Base-by-base conservation (phyloP, 2,113 vertebrate genomes). In the Rhabdornis inornatus region DNA sequence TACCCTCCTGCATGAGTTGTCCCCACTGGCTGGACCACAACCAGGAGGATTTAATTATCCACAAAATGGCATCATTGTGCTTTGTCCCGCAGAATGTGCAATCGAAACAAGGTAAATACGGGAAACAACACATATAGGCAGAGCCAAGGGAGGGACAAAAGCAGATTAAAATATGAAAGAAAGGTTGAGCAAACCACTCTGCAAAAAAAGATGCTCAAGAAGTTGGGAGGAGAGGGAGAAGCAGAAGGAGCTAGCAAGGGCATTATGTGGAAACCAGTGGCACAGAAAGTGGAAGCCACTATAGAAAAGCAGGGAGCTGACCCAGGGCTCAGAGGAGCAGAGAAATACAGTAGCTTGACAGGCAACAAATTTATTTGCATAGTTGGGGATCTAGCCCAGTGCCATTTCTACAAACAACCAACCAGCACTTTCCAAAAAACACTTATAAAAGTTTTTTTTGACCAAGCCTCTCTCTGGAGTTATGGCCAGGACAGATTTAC, bases 191-290 rank as follows among this genome's bases (percentile, higher is more conserved):
- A 89, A 71, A 40, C 55, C 39, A 30, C 28, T 16, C 25, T 6
- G 11, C 1, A 2, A 40, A 61, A 44, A 69, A 69, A 40, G 20
- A 35, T 20, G 4, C 24, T 63, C 4, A 27, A 13, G 25, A 55
- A 57, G 55, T 40, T 94, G 44, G 33, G 27, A 91, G 42, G 28
- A 55, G 30, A 55, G 19, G 14, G 30, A 66, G 33, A 75, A 90
- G 70, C 0, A 3, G 37, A 71, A 60, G 8, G 1, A 75, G 22
- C 25, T 1, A 56, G 28, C 31, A 47, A 55, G 24, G 28, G 1
- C 0, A 11, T 2, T 49, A 9, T 17, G 18, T 17, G 17, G 37
- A 89, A 69, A 40, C 6, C 1, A 1, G 10, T 0, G 2, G 22
- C 60, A n/a, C 22, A 65, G 55, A 57, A 74, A 44, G 19, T 1